Evolutionary conservation across 2,797 vertebrate species (phyloP).

Genomic region (Chaetodon trifasciatus): DNA sequence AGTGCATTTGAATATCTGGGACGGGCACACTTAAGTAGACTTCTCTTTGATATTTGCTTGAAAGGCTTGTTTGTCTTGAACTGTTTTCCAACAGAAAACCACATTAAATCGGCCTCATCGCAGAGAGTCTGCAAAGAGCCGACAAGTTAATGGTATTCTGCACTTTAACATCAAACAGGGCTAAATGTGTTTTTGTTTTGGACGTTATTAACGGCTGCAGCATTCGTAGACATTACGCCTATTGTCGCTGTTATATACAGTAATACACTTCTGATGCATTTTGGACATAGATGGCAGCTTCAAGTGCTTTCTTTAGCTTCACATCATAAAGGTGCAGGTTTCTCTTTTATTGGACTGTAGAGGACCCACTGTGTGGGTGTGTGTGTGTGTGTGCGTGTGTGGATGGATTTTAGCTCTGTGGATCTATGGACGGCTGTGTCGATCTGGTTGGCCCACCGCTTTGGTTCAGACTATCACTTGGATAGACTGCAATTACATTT

Average conservation of each 20-base stretch:
- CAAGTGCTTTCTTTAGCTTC: conserved; percentile 13
- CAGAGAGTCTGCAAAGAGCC: conserved; percentile 16
- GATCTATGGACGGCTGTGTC: neutral
- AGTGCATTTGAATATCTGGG: conserved; percentile 45
- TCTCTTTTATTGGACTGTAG: neutral
- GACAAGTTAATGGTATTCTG: conserved; percentile 21
- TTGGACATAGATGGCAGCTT: conserved; percentile 5
- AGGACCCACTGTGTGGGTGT: neutral
- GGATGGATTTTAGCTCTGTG: neutral
- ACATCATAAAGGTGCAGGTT: conserved; percentile 3
- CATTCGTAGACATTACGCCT: conserved; percentile 4
- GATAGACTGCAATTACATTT: neutral
- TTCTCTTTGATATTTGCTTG: conserved; percentile 42
- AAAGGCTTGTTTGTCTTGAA: conserved; percentile 18
- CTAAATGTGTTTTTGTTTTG: neutral
- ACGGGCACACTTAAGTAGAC: conserved; percentile 20
- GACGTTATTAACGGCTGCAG: conserved; percentile 8
- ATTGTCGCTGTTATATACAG: neutral
- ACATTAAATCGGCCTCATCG: conserved; percentile 11
- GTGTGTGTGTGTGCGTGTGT: too few species aligned
- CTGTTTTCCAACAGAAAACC: conserved; percentile 32
- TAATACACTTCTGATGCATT: conserved; percentile 1
- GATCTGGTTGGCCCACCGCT: neutral
- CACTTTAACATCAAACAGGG: conserved; percentile 29
- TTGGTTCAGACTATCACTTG: neutral